Base-by-base conservation (phyloP, 2,888 invertebrate genomes). In the Hypomecis atomaria region DNA sequence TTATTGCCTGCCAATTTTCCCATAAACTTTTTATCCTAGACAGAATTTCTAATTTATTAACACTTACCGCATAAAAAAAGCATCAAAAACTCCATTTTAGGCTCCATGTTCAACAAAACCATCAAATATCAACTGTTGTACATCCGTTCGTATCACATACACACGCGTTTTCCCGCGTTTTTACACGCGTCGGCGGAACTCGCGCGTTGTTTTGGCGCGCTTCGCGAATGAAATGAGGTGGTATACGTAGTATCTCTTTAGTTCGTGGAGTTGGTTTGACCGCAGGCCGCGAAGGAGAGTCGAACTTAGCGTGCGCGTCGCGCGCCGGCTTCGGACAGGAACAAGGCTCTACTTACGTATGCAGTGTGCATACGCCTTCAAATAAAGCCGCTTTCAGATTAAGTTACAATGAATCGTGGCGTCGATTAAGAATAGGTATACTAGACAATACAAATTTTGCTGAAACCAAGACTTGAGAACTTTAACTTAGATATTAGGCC, bases 11-110 rank as follows among this genome's bases (percentile, higher is more conserved):
- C 3, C 1, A 23, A 23, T 23, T 23, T 23, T 23, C 23, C 23
- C 23, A 3, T 23, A 23, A 33, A 33, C 33, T 36, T 37, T 36
- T 49, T 11, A n/a, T n/a, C n/a, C n/a, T n/a, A n/a, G n/a, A 10
- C 34, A 34, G 2, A 34, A 9, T 11, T 11, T n/a, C 2, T 23
- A 23, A 7, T 23, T 36, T 7, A 7, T 48, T 23, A 23, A 23
- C 23, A 87, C 91, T 89, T 79, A 92, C 91, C 89, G 75, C 85
- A 88, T 71, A 90, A 76, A 72, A 89, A 69, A 62, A 91, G 77
- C 78, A 82, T 81, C 76, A 89, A 74, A 71, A 82, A 72, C 74
- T 82, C 83, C 88, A 90, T 90, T 75, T 75, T 83, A 66, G 72
- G 76, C 73, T 78, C 76, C 76, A 74, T 78, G 63, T 68, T 74